Evolutionary conservation across 1,140 invertebrate genomes (phyloP), one percentile per base, ranked within the genome.

Genomic region (Vanessa atalanta): DNA sequence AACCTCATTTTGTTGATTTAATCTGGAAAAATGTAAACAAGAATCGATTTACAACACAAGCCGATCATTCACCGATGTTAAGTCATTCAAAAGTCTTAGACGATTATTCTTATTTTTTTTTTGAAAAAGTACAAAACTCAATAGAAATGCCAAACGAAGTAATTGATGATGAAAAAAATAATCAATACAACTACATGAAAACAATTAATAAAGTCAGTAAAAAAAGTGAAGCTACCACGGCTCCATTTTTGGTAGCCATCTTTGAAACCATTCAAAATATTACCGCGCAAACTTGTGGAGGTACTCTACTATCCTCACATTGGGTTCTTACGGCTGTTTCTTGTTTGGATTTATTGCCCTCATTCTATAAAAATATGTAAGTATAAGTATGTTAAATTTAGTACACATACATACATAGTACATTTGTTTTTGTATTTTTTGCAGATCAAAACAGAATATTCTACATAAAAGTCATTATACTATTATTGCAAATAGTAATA

Each of bases 281-380:
- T 26, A 86, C 84, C 16, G 84, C 82, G 68, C 82, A 83, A 73
- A 84, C 84, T 15, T 86, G 84, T 47, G 78, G 74, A 8, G 84
- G 82, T 9, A 78, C 75, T 14, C 47, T 86, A 50, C 12, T 86
- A 50, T 67, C 82, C 1, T 51, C 78, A 2, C 67, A 67, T n/a
- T 86, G 79, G 79, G 82, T 86, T 43, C 73, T 86, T 14, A 86
- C 84, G 7, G 77, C 79, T 14, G 75, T 79, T 13, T 77, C 66
- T 67, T 86, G 84, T 65, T 63, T 86, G 13, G 71, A 82, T 73
- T 48, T 83, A 23, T 65, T 85, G 53, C 55, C 61, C 26, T 69
- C 64, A 75, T 61, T 76, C 20, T 70, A 75, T 50, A 61, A 53
- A 13, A 80, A 79, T 31, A 65, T 53, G 79, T 83, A 73, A 83